Base-by-base conservation (phyloP, 2,113 vertebrate genomes). In the Choloepus hoffmanni region DNA sequence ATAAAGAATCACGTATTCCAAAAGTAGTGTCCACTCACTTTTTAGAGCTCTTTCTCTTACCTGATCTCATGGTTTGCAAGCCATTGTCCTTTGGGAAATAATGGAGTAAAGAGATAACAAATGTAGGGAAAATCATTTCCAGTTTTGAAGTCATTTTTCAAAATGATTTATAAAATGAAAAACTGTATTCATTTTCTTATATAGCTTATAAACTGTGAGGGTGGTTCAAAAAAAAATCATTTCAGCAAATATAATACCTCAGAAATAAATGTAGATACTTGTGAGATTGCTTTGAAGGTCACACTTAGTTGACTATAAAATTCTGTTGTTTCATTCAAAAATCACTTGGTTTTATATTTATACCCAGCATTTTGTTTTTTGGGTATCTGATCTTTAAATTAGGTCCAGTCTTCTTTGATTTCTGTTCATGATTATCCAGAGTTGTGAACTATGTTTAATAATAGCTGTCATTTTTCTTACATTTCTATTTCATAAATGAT, bases 91-190 rank as follows among this genome's bases (percentile, higher is more conserved):
- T 79, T 96, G 73, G 91, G 36, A 36, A 36, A 36, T 36, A 36
- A 36, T 36, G 36, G 36, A 36, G 24, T 93, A 63, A 93, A 68
- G 12, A 79, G 82, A 12, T 68, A 92, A 74, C 74, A 73, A 86
- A 87, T 67, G 43, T 93, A 65, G 87, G 74, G 81, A 93, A 90
- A 73, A 65, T 24, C 43, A 73, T 95, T 81, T 85, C 48, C 40
- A 45, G 28, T 60, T 95, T 90, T 90, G 87, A 82, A 88, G 48
- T 73, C n/a, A 11, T 81, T 93, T 92, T 92, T 90, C 36, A 90
- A 53, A 88, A 68, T 96, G 65, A 73, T 92, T 95, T 96, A 78
- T 70, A 78, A 72, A 87, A 73, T 88, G 40, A 85, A 96, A 63
- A 88, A 67, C 53, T 85, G 26, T 74, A 21, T 85, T 95, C 65